phyloP scores from a whole-genome alignment of 2,888 invertebrate genomes.

The Andrena bicolor region DNA sequence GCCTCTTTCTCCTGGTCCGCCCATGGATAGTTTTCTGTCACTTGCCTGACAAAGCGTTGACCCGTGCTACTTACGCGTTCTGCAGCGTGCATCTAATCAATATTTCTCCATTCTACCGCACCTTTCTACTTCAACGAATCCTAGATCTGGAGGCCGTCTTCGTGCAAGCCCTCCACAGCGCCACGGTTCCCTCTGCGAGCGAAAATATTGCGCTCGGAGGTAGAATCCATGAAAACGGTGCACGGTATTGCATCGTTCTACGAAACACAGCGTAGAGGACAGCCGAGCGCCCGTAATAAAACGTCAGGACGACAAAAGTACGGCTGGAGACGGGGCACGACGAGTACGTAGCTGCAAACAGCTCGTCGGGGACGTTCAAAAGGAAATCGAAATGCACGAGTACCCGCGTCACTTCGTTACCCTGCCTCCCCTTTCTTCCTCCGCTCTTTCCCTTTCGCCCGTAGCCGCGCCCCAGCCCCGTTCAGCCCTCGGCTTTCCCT shows the following conservation, averaged over 20 bases:
- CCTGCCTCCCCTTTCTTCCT: constrained; percentile 12
- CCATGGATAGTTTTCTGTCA: no score
- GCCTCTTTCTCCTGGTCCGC: no score
- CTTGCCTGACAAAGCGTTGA: no score
- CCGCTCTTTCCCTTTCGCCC: background rate
- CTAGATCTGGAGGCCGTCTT: no score
- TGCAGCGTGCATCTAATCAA: no score
- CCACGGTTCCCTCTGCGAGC: background rate
- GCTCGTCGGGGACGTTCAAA: constrained; percentile 39
- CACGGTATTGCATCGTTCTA: background rate
- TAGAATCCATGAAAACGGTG: background rate
- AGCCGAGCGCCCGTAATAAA: constrained; percentile 49
- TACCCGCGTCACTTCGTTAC: constrained; percentile 66
- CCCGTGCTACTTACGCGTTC: no score
- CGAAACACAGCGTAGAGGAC: background rate
- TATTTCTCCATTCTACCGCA: no score
- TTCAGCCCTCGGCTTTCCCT: constrained; percentile 32
- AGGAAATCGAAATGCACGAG: constrained; percentile 69
- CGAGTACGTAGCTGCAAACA: constrained; percentile 33
- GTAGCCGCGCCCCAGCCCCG: background rate
- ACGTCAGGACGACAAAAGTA: constrained; percentile 54
- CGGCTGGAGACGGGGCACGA: background rate
- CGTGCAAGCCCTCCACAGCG: no score
- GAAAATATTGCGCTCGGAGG: constrained; percentile 1
- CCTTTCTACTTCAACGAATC: no score